These are phyloP conservation scores for Psix sp. DNA, from an alignment of 1,140 invertebrate species.

Conservation along the genomic window DNA sequence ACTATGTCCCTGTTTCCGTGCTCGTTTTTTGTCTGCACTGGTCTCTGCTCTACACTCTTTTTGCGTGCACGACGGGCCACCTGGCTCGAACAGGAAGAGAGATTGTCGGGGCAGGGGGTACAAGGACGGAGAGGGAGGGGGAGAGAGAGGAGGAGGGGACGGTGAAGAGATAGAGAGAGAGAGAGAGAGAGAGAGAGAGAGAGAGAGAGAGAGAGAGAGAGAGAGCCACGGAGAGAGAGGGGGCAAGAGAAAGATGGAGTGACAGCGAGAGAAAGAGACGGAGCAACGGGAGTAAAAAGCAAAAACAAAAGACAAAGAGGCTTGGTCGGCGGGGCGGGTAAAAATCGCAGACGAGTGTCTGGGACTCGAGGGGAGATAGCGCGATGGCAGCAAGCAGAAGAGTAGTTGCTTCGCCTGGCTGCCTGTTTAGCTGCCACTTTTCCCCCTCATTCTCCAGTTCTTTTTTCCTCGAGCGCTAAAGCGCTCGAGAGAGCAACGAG, in stretches of 20 bases:
- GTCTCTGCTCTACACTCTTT: too few relatives aligned
- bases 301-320: slow-evolving; percentile 35
- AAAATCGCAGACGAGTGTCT: slow-evolving; percentile 61
- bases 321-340: slow-evolving; percentile 9
- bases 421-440: slow-evolving; percentile 44
- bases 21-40: too few relatives aligned
- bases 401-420: slow-evolving; percentile 40
- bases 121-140: too few relatives aligned
- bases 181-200: not conserved
- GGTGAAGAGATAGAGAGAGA: not conserved
- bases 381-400: slow-evolving; percentile 27
- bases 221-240: slow-evolving; percentile 24
- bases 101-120: too few relatives aligned
- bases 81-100: too few relatives aligned
- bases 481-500: slow-evolving; percentile 23
- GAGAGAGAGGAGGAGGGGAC: too few relatives aligned
- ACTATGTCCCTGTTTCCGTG: too few relatives aligned
- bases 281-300: slow-evolving; percentile 16
- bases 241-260: slow-evolving; percentile 35
- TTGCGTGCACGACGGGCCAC: too few relatives aligned
- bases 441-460: slow-evolving; percentile 28
- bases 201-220: slow-evolving; percentile 33
- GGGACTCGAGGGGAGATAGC: slow-evolving; percentile 70
- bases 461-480: slow-evolving; percentile 2
- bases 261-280: slow-evolving; percentile 25